Base-by-base conservation (phyloP, 2,797 vertebrate species). In the Notolabrus celidotus region DNA sequence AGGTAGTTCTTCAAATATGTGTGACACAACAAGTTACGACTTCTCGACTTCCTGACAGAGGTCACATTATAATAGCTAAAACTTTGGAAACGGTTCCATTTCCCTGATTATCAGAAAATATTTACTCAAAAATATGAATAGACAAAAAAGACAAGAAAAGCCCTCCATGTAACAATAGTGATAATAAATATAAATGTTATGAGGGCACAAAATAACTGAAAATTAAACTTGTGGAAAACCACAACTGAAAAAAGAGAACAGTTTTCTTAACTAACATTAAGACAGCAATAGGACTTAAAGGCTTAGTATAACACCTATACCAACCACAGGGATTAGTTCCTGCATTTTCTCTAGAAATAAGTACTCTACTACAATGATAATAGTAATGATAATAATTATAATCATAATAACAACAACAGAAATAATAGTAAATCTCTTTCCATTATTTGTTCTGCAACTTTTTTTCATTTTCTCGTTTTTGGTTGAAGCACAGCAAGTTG, bases 71-170 rank as follows among this genome's bases (percentile, higher is more conserved):
- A 80, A 84, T 74, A 86, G 83, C 88, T 87, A 94, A 94, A 92
- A 90, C 63, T 88, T 91, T 95, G 92, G 92, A 92, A 96, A 96
- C 94, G 92, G 94, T 94, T 96, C 95, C 94, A 95, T 95, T 96
- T 97, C 97, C 96, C 97, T 97, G 96, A 98, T 97, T 93, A 92
- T 94, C 88, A 89, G 91, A 93, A 93, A 90, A 88, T 84, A 91
- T 86, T 75, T 84, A 87, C 87, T 91, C 67, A 70, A 88, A 87
- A 88, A 85, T 90, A 92, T 86, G 80, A 90, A 92, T 86, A 70
- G 80, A 94, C 86, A 87, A 86, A 90, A 79, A 47, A 53, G 85
- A 91, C 85, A 89, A 87, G 61, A 82, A 83, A 54, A 88, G 85
- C 92, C 93, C 92, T 91, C 83, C 86, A 77, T 79, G 83, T 88